A percentile compares a stretch with the other conserved stretches of the same genome.
phyloP scores from a whole-genome alignment of 2,888 invertebrate genomes.

The Lathronympha strigana region DNA sequence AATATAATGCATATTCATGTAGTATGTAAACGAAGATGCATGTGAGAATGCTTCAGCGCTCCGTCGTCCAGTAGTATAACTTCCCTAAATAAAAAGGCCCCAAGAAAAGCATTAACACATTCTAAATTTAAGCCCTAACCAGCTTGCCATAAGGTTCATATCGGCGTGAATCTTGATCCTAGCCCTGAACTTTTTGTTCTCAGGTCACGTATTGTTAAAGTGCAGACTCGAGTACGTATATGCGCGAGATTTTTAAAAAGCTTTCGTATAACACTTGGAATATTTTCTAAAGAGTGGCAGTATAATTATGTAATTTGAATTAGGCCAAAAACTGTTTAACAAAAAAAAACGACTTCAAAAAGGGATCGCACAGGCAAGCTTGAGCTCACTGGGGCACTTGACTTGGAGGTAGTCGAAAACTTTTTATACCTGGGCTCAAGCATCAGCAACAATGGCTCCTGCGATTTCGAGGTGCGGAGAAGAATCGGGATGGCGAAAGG shows the following conservation, averaged over 20 bases:
- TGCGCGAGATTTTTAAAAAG: conserved; percentile 16
- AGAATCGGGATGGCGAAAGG: no score
- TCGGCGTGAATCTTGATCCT: background rate
- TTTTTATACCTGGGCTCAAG: no score
- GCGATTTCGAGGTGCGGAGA: no score
- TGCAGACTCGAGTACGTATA: conserved; percentile 20
- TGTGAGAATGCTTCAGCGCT: conserved; percentile 11
- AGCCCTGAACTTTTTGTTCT: conserved; percentile 8
- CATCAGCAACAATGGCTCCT: no score
- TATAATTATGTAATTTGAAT: no score
- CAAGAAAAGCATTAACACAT: background rate
- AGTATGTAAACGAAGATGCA: conserved; percentile 29
- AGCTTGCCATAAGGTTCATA: background rate
- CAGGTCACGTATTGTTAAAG: conserved; percentile 30
- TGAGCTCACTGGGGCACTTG: no score
- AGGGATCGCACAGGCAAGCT: no score
- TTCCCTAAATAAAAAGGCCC: background rate
- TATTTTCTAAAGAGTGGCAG: conserved; percentile 1
- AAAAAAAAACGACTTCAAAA: no score
- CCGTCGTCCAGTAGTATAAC: conserved; percentile 12
- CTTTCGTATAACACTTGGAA: conserved; percentile 12
- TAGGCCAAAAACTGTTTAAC: no score
- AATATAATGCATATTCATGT: conserved; percentile 27
- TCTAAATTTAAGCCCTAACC: background rate
- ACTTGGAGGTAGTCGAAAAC: no score